Evolutionary conservation across 2,113 vertebrate species (phyloP), one percentile per base, ranked within the genome.

Genomic region (Sarotherodon lohbergeri): DNA sequence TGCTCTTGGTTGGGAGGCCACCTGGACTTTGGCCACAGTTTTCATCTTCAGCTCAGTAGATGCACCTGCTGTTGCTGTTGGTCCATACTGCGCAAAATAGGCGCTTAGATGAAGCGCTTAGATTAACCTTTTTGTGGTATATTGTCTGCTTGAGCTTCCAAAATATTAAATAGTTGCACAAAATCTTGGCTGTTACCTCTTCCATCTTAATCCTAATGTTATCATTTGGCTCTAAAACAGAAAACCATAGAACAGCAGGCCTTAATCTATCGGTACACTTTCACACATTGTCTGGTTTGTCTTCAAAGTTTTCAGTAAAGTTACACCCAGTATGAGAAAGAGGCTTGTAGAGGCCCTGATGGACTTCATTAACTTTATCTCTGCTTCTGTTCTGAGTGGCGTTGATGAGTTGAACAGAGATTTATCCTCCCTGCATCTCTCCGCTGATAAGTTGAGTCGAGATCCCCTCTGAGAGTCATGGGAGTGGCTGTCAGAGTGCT

Each of bases 401-500:
- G 85, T 85, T 84, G 90, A 93, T 82, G 82, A 92, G 90, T 73
- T 50, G 86, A 91, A 68, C 88, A 83, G 90, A 90, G 91, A 84
- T 82, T 87, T 56, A 84, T 83, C 79, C 89, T 66, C 73, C 86
- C 81, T 66, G 82, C 68, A 43, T 87, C 85, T 89, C 86, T 82
- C 7, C 11, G 78, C 91, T 92, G 90, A 89, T 92, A 92, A 93
- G 87, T 89, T 87, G 92, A 88, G 83, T 86, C 86, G 36, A 91
- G 68, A 93, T 87, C 86, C 87, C 86, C 52, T 46, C 94, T 82
- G 87, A 90, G 86, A 93, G 90, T 92, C 83, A 27, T 73, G 85
- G 94, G 92, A 92, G 91, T 88, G 91, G 83, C 91, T 95, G 93
- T 91, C 90, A 91, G 90, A 93, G 79, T 2, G 89, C 84, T 78